phyloP scores from a whole-genome alignment of 2,113 vertebrate genomes.

The Aphelocoma coerulescens region DNA sequence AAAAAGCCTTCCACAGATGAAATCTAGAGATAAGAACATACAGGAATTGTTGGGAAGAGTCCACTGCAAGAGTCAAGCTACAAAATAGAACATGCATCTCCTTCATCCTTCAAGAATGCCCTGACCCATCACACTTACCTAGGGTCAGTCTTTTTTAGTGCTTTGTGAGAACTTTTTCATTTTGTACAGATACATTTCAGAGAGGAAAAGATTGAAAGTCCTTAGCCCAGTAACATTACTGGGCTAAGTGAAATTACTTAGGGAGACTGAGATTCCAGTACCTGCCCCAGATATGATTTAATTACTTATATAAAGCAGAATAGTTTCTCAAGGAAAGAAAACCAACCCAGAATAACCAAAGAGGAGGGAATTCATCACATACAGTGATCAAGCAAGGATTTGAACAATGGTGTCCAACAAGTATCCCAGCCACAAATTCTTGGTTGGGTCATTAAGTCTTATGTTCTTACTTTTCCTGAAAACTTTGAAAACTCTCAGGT shows the following conservation, averaged over 20 bases:
- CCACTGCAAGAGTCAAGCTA: not conserved
- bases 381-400: not conserved
- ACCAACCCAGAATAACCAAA: not conserved
- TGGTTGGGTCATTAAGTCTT: not conserved
- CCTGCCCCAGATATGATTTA: slow-evolving; percentile 23
- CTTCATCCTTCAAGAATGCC: not conserved
- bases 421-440: not conserved
- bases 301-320: slow-evolving; percentile 22
- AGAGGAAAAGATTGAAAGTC: not conserved
- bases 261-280: not conserved
- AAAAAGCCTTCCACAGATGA: not conserved
- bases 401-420: not conserved
- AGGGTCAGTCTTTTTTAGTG: not conserved
- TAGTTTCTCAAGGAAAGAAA: not conserved
- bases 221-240: slow-evolving; percentile 31
- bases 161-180: not conserved
- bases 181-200: not conserved
- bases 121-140: not conserved
- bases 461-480: not conserved
- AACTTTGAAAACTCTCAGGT: not conserved
- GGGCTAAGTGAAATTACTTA: slow-evolving; percentile 24
- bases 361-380: not conserved
- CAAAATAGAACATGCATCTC: not conserved
- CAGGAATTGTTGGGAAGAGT: not conserved
- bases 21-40: not conserved